These are phyloP conservation scores for Caerostris extrusa DNA, from an alignment of 1,140 invertebrate species.

Conservation along the genomic window DNA sequence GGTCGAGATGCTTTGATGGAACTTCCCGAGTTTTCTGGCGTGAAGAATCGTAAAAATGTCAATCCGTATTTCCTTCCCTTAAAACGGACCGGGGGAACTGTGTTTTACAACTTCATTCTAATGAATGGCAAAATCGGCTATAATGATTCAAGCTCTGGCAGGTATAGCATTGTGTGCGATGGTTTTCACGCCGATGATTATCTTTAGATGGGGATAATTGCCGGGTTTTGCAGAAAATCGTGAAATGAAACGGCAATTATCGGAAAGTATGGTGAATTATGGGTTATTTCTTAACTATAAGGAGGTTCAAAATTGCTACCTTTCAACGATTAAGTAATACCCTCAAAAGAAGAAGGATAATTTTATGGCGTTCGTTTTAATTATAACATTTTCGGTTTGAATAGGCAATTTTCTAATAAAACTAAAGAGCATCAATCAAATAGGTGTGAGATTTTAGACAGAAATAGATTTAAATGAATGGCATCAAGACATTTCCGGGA, in stretches of 20 bases:
- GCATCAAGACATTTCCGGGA: too few species aligned
- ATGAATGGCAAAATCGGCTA: background rate
- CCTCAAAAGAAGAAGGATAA: background rate
- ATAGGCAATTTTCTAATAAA: slow-evolving; percentile 5
- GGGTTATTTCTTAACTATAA: slow-evolving; percentile 40
- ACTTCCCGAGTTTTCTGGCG: background rate
- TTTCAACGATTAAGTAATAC: background rate
- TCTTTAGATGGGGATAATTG: slow-evolving; percentile 52
- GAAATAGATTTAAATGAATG: background rate
- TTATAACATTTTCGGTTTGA: background rate
- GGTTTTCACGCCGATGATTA: slow-evolving; percentile 47
- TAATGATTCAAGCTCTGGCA: slow-evolving; percentile 8
- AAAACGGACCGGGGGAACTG: too few species aligned
- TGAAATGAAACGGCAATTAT: slow-evolving; percentile 62
- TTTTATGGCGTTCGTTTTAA: slow-evolving; percentile 14
- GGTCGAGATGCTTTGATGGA: slow-evolving; percentile 31
- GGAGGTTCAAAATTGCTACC: background rate
- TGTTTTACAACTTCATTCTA: background rate
- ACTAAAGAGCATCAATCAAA: background rate
- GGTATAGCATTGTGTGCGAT: background rate
- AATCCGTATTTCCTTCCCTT: background rate
- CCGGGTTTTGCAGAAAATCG: slow-evolving; percentile 40
- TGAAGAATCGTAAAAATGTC: slow-evolving; percentile 64
- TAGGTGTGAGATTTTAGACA: background rate
- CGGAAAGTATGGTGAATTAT: slow-evolving; percentile 37